phyloP scores from a whole-genome alignment of 2,797 vertebrate genomes.

The Pitangus sulphuratus region DNA sequence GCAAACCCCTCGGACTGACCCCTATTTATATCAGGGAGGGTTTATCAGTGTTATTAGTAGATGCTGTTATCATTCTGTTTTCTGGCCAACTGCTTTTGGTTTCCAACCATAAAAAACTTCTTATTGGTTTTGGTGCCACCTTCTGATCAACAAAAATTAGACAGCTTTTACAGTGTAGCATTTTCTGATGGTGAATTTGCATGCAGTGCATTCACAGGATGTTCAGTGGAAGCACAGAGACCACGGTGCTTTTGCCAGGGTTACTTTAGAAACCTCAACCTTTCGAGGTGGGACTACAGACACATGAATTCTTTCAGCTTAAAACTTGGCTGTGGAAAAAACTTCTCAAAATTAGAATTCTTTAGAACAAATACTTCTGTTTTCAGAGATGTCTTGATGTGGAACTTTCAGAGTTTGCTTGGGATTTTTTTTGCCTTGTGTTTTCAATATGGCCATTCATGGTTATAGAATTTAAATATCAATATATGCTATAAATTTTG shows the following conservation, averaged over 20 bases:
- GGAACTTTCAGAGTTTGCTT: background rate
- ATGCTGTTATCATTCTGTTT: background rate
- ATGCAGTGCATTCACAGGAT: background rate
- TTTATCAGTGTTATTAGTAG: background rate
- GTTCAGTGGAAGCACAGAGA: background rate
- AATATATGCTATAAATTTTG: background rate
- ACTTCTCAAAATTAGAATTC: background rate
- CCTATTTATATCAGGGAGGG: background rate
- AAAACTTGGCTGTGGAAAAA: background rate
- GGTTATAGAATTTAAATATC: background rate
- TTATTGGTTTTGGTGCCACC: slow-evolving; percentile 69
- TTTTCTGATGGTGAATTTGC: background rate
- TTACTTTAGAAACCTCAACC: background rate
- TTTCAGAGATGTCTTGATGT: background rate
- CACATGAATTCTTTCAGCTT: background rate
- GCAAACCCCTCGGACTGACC: background rate
- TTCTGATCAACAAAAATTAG: slow-evolving; percentile 48
- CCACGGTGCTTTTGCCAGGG: background rate
- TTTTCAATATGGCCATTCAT: background rate
- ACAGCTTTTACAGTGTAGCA: background rate
- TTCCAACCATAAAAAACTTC: background rate
- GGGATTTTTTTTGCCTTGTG: background rate
- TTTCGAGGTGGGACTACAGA: background rate
- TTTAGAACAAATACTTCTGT: background rate
- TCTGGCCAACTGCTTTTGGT: background rate